These are phyloP conservation scores for Drosophila barbarae DNA, from an alignment of 2,888 invertebrate genomes.

Conservation along the genomic window DNA sequence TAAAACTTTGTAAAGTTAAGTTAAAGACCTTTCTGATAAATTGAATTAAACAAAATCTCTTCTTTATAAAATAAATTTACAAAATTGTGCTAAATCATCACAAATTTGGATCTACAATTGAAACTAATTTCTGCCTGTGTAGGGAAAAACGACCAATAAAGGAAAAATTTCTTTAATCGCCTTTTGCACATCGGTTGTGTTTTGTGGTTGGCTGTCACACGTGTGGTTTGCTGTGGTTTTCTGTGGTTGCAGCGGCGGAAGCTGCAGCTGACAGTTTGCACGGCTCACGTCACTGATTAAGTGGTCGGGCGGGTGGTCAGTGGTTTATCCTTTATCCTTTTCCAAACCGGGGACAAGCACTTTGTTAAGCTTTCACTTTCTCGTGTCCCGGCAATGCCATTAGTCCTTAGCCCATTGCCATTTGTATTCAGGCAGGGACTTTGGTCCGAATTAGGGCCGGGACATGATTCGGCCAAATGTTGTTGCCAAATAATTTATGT, in stretches of 20 bases:
- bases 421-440: conserved; percentile 8
- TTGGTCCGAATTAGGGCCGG: conserved; percentile 13
- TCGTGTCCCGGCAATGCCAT: not conserved
- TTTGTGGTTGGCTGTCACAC: conserved; percentile 26
- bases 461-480: conserved; percentile 17
- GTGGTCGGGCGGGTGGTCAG: conserved; percentile 27
- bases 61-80: too few species aligned
- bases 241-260: conserved; percentile 24
- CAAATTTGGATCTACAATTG: not conserved
- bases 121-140: not conserved
- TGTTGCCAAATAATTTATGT: conserved; percentile 19
- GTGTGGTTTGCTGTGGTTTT: conserved; percentile 36
- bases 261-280: conserved; percentile 25
- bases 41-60: too few species aligned
- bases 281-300: conserved; percentile 43
- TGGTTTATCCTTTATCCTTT: conserved; percentile 16
- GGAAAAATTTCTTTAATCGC: conserved; percentile 26
- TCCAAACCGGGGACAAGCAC: not conserved
- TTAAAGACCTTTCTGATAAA: too few species aligned
- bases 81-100: not conserved
- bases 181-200: conserved; percentile 26
- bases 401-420: conserved; percentile 11
- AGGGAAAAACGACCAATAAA: conserved; percentile 11
- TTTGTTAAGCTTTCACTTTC: conserved; percentile 1
- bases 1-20: too few species aligned